Conservation (phyloP, 2,113 vertebrate genomes). For the Alligator mississippiensis region DNA sequence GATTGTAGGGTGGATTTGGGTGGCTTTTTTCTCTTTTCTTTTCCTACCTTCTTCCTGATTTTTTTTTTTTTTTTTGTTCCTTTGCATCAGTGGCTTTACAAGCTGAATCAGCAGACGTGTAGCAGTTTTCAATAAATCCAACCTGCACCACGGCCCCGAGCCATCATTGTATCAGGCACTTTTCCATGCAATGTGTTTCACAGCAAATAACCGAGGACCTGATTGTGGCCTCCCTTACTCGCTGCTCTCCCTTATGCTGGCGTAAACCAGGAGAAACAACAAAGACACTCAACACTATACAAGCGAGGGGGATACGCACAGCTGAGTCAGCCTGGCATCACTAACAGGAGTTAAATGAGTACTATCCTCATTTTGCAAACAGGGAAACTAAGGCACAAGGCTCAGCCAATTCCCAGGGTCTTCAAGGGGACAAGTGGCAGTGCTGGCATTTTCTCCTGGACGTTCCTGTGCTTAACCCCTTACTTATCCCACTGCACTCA, state of each 20-base stretch:
- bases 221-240: neutral
- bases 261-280: neutral
- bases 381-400: neutral
- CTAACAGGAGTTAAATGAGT: neutral
- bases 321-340: neutral
- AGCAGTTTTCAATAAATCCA: conserved; percentile 67
- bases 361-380: neutral
- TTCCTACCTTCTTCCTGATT: neutral
- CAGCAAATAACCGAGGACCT: neutral
- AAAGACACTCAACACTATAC: neutral
- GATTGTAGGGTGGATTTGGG: conserved; percentile 27
- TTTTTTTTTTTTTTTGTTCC: conserved; percentile 41
- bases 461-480: neutral
- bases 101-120: conserved; percentile 68
- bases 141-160: conserved; percentile 44
- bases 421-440: neutral
- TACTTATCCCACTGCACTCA: neutral
- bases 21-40: neutral
- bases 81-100: conserved; percentile 54
- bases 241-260: neutral
- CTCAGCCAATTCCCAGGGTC: neutral
- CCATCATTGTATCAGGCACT: conserved; percentile 15
- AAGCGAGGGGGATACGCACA: neutral
- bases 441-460: neutral
- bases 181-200: neutral